Conservation (phyloP, 1,140 invertebrate species). For the Micrasema minimum region DNA sequence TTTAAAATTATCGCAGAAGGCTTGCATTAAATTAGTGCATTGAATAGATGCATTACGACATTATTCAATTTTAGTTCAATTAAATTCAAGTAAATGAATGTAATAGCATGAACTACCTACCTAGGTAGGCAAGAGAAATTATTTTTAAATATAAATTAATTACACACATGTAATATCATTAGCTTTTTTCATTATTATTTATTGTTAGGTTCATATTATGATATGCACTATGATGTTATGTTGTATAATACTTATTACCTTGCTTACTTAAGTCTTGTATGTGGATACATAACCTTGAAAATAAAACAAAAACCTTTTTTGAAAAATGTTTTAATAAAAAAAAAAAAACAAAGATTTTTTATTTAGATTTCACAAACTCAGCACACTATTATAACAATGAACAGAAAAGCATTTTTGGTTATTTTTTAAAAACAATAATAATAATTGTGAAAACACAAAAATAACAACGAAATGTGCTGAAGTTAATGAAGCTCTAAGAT, state of each 20-base stretch:
- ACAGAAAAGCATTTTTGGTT: background rate
- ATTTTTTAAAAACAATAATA: background rate
- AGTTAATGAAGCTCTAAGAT: background rate
- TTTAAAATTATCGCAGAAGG: background rate
- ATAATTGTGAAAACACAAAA: background rate
- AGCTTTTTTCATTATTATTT: no score
- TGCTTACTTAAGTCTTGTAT: no score
- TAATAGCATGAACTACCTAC: no score
- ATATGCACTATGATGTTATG: no score
- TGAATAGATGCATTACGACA: background rate
- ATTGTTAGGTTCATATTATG: no score
- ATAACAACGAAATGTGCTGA: constrained; percentile 13
- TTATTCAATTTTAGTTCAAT: background rate
- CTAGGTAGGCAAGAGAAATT: no score
- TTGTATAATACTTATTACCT: no score
- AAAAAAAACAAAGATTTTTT: background rate
- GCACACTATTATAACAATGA: constrained; percentile 6
- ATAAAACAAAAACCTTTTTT: background rate
- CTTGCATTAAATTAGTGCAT: background rate
- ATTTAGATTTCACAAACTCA: background rate
- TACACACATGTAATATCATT: no score
- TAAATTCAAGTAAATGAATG: no score
- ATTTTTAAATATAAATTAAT: no score
- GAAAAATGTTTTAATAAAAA: constrained; percentile 17
- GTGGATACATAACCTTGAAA: no score